Conservation (phyloP, 2,113 vertebrate genomes). For the Xiphorhynchus elegans region DNA sequence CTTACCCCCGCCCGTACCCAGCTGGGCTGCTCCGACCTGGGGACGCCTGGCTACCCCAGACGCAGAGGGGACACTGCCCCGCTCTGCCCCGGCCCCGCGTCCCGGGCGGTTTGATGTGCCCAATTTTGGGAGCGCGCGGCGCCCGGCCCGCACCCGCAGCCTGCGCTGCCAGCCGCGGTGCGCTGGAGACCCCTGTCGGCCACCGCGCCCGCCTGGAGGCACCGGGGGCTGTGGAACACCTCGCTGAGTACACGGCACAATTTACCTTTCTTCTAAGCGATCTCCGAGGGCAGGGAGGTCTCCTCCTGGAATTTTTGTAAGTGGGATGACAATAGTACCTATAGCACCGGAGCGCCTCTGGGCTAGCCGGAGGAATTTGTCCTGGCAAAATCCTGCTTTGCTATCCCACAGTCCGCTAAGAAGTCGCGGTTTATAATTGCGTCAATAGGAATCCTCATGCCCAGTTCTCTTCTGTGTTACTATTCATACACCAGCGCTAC, state of each 20-base stretch:
- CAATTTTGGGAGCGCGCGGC: neutral
- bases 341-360: rapidly evolving
- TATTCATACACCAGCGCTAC: neutral
- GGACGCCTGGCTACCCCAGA: rapidly evolving
- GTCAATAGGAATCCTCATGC: neutral
- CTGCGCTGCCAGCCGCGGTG: constrained; percentile 51
- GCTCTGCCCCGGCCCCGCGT: neutral
- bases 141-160: neutral
- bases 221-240: no score
- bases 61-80: rapidly evolving
- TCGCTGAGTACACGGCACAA: no score
- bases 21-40: neutral
- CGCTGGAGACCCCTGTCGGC: constrained; percentile 94
- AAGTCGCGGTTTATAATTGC: neutral
- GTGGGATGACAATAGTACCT: neutral
- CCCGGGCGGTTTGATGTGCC: neutral
- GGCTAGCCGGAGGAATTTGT: neutral
- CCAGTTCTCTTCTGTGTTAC: neutral
- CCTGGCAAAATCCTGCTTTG: neutral
- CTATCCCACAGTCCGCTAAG: neutral
- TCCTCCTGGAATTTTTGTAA: neutral
- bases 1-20: neutral
- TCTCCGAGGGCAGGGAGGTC: neutral
- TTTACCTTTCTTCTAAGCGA: neutral
- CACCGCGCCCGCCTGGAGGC: neutral